Evolutionary conservation across 2,888 invertebrate genomes (phyloP), one percentile per base, ranked within the genome.

Genomic region (Limnephilus rhombicus): DNA sequence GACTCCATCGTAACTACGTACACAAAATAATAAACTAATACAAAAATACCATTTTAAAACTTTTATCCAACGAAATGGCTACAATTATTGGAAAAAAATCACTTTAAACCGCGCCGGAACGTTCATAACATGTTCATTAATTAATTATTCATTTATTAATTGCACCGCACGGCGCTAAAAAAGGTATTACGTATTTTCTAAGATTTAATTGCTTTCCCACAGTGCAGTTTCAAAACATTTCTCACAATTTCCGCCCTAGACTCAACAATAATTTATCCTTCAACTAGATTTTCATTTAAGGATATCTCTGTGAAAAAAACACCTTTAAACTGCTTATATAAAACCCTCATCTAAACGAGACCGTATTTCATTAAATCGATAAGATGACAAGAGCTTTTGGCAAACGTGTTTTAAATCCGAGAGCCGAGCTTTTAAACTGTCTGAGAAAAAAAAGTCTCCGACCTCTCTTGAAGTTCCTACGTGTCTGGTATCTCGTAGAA

Each of bases 401-500:
- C 45, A n/a, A 45, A 86, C 45, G 86, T 86, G 86, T 85, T 41
- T 37, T 24, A 41, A 85, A 41, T 37, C 45, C 37, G 3, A 85
- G 24, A 34, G 34, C 82, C 18, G 83, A 86, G 86, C n/a, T 68
- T 86, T 86, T 41, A 86, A 86, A 86, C 29, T 15, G 18, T 11
- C 37, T 37, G 83, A 37, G 34, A 68, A 68, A 68, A 68, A 68
- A 83, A 37, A n/a, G n/a, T 37, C n/a, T 85, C 15, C 12, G n/a
- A 3, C 86, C 86, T 45, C 24, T 41, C 29, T 29, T 5, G 13
- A 86, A 86, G 86, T 45, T 49, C 86, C 86, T 86, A 86, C 86
- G 86, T 86, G 86, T 86, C 86, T 45, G 86, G 86, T 45, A 45
- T 49, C n/a, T 86, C 45, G 13, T 45, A 68, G 68, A 68, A 68